phyloP scores from a whole-genome alignment of 2,888 invertebrate species.

The Chrysodeixis includens region DNA sequence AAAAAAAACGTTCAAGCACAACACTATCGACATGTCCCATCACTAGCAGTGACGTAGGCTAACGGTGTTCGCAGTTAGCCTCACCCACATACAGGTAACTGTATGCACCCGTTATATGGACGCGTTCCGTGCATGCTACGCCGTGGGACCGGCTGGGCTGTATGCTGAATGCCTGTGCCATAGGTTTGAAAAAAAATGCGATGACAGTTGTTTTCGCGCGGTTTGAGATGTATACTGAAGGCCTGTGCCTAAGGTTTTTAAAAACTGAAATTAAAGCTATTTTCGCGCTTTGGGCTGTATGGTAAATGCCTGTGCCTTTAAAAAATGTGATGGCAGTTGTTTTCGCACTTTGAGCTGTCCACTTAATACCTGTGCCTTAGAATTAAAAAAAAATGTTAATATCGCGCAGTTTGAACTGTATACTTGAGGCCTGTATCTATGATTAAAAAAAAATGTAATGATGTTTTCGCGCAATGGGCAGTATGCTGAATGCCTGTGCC shows the following conservation, averaged over 20 bases:
- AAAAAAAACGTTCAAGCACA: neutral
- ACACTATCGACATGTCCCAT: conserved; percentile 54
- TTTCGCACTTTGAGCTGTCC: no score
- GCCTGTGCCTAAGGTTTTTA: conserved; percentile 2
- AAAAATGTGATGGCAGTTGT: no score
- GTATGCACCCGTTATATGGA: conserved; percentile 83
- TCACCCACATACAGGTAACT: conserved; percentile 88
- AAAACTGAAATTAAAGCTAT: no score
- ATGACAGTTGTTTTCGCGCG: conserved; percentile 48
- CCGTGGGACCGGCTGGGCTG: conserved; percentile 74
- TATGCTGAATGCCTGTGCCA: conserved; percentile 56
- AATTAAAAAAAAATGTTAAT: no score
- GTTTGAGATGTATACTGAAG: no score
- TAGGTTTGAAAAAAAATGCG: conserved; percentile 58
- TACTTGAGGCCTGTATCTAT: no score
- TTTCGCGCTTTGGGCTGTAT: no score
- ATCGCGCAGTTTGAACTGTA: no score
- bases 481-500: conserved; percentile 57
- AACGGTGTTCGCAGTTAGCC: conserved; percentile 84
- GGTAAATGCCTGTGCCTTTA: no score
- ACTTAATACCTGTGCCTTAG: no score
- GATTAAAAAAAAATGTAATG: no score
- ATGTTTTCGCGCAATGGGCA: no score
- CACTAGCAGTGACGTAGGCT: conserved; percentile 80
- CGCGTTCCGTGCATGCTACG: conserved; percentile 76